Conservation (phyloP, 2,888 invertebrate species). For the Phaedon cochleariae region DNA sequence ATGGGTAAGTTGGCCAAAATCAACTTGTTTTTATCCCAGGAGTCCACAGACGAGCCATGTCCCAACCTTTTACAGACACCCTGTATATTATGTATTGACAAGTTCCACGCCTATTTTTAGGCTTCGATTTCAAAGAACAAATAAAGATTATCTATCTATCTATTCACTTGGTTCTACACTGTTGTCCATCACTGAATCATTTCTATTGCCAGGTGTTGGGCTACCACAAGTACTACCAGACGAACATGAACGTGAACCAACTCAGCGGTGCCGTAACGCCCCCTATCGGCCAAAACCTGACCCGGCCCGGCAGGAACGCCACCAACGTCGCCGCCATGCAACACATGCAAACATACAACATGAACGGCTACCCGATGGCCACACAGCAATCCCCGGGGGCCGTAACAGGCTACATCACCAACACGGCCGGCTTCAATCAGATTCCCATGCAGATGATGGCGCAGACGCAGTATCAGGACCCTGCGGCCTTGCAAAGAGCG, state of each 20-base stretch:
- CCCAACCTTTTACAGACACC: no score
- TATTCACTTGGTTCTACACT: no score
- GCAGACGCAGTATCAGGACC: constrained; percentile 76
- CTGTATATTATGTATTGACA: no score
- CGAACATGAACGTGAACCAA: constrained; percentile 66
- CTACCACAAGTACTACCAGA: constrained; percentile 71
- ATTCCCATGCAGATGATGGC: constrained; percentile 82
- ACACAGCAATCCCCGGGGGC: constrained; percentile 71
- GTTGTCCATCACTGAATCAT: no score
- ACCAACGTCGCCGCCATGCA: constrained; percentile 68
- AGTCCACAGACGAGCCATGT: no score
- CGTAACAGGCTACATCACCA: constrained; percentile 71
- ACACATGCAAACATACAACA: constrained; percentile 76
- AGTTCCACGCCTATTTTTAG: no score
- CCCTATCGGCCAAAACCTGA: constrained; percentile 59
- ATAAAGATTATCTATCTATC: no score
- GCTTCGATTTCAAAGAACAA: no score
- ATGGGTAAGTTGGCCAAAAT: no score
- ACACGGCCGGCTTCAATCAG: constrained; percentile 75
- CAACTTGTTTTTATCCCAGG: no score
- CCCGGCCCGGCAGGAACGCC: constrained; percentile 63
- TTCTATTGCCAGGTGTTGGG: no score
- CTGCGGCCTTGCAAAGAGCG: constrained; percentile 68
- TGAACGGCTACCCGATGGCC: constrained; percentile 82
- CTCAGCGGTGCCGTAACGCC: constrained; percentile 62